phyloP scores from a whole-genome alignment of 2,888 invertebrate genomes.

The Perithous albicinctus region DNA sequence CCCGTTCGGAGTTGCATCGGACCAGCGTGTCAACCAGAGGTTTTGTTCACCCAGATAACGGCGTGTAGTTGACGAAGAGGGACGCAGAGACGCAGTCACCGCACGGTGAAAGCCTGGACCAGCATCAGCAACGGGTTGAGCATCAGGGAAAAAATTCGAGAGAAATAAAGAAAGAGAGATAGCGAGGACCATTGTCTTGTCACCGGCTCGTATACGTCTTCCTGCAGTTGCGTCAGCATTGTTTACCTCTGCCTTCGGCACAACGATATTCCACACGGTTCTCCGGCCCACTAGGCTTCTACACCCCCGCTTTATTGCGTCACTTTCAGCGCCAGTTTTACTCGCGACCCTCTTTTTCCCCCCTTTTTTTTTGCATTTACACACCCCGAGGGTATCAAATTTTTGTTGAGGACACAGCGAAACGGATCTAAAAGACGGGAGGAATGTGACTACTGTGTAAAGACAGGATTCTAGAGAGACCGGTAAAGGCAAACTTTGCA shows the following conservation, averaged over 20 bases:
- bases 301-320: conserved; percentile 46
- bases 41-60: conserved; percentile 18
- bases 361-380: neutral
- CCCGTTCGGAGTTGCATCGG: conserved; percentile 20
- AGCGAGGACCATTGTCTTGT: conserved; percentile 78
- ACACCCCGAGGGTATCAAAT: neutral
- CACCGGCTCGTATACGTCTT: conserved; percentile 76
- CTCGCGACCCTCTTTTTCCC: neutral
- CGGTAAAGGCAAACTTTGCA: neutral
- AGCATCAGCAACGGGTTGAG: conserved; percentile 18
- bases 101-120: conserved; percentile 41
- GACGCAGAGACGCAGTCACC: conserved; percentile 31
- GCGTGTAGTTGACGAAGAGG: conserved; percentile 34
- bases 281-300: conserved; percentile 16
- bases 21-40: conserved; percentile 25
- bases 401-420: neutral
- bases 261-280: conserved; percentile 42
- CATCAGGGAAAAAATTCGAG: conserved; percentile 48
- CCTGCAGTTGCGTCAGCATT: conserved; percentile 79
- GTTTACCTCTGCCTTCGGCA: conserved; percentile 74
- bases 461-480: conserved; percentile 13
- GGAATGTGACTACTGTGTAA: neutral
- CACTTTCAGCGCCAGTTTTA: conserved; percentile 36
- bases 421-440: neutral
- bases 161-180: conserved; percentile 67